Evolutionary conservation across 2,113 vertebrate species (phyloP), one percentile per base, ranked within the genome.

Genomic region (Eolophus roseicapilla): DNA sequence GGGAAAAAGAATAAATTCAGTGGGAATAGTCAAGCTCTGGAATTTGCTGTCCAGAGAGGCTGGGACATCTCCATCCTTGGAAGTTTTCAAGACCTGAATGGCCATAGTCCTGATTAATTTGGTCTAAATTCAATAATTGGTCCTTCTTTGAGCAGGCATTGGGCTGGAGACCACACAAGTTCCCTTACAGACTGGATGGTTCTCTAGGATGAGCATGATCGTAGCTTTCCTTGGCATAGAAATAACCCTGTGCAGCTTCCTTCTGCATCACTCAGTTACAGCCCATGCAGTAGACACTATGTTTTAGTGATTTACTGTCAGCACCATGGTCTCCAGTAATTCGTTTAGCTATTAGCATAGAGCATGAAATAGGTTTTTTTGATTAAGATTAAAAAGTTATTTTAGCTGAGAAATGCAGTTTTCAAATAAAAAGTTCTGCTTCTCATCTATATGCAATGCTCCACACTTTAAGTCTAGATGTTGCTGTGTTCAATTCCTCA

Each of bases 281-380:
- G 19, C 7, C 9, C 0, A 0, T n/a, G 28, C 23, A 46, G 10
- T 5, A 80, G 62, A 47, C 10, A n/a, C 6, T 33, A 5, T 20
- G 12, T 39, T 86, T 39, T 33, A 62, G 27, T 79, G 49, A 73
- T 92, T 85, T 65, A 46, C 35, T 0, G 1, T 83, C 50, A 69
- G 17, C 24, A 47, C 1, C 0, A 4, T 10, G 33, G 21, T 74
- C 27, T 63, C 15, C 18, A 69, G 37, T 41, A 82, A 62, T 79
- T 57, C 2, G 6, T 74, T 31, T 35, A 17, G 8, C 29, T 76
- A 4, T 44, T 41, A 68, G 14, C 23, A 76, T 77, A 55, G 29
- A 57, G 25, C 25, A 70, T n/a, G 55, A 43, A 84, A 57, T 7
- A 87, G 13, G 7, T 62, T 91, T 63, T 47, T 79, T 57, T 62